These are phyloP conservation scores for Fragum sueziense DNA, from an alignment of 2,888 invertebrate species.

Conservation along the genomic window DNA sequence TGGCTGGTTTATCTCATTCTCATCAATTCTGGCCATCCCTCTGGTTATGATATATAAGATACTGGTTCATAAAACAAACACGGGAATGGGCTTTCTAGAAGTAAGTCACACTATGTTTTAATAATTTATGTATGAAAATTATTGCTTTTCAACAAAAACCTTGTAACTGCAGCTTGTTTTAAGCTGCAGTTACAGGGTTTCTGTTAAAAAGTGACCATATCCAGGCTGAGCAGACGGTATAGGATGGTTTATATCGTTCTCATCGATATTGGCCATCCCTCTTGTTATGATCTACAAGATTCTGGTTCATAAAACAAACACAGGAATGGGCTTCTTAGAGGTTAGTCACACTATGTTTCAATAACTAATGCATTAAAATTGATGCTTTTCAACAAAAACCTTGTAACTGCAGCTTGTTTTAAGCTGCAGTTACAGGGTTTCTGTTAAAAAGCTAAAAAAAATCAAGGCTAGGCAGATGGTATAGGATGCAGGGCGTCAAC, in stretches of 20 bases:
- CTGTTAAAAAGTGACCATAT: too few species aligned
- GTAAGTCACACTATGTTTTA: constrained; percentile 2
- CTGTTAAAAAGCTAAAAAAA: too few species aligned
- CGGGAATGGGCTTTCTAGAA: constrained; percentile 10
- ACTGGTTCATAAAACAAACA: constrained; percentile 32
- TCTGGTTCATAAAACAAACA: constrained; percentile 32
- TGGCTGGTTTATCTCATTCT: constrained; percentile 88
- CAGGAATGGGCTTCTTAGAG: constrained; percentile 8
- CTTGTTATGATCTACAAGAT: constrained; percentile 85
- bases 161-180: too few species aligned
- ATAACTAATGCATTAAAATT: too few species aligned
- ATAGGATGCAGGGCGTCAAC: too few species aligned
- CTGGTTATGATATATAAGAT: constrained; percentile 85
- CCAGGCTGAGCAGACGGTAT: constrained; percentile 88
- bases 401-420: too few species aligned
- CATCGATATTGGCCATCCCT: constrained; percentile 88
- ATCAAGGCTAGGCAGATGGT: too few species aligned
- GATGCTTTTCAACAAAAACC: too few species aligned
- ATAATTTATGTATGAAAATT: too few species aligned
- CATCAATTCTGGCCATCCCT: constrained; percentile 88
- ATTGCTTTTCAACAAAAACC: too few species aligned
- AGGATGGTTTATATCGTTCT: constrained; percentile 88
- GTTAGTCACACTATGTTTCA: constrained; percentile 4
- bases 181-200: too few species aligned
- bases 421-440: too few species aligned